These are phyloP conservation scores for Griposia aprilina DNA, from an alignment of 2,888 invertebrate genomes.

Conservation along the genomic window DNA sequence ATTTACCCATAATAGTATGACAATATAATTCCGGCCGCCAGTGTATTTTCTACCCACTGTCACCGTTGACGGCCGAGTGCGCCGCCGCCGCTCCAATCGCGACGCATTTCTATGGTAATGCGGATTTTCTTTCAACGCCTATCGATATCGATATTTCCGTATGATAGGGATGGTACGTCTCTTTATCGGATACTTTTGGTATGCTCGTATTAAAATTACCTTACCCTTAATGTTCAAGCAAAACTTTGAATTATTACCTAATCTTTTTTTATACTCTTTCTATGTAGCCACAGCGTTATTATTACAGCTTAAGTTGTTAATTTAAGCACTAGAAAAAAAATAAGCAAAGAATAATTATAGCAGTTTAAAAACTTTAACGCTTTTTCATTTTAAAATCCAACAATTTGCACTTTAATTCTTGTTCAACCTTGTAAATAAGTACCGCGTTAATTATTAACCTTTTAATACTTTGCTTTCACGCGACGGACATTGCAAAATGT, in stretches of 20 bases:
- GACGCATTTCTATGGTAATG: constrained; percentile 65
- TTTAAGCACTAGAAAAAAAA: neutral
- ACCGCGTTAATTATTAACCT: constrained; percentile 22
- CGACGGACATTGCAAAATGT: constrained; percentile 7
- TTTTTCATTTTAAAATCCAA: neutral
- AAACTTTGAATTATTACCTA: neutral
- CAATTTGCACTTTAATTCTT: constrained; percentile 16
- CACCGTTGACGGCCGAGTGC: constrained; percentile 24
- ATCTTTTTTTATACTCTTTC: neutral
- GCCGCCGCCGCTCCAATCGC: constrained; percentile 16
- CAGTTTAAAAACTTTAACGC: neutral
- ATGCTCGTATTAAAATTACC: neutral
- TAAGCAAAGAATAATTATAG: neutral
- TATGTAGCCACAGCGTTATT: neutral
- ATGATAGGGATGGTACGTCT: constrained; percentile 24
- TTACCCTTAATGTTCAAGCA: neutral
- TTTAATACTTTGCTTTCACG: constrained; percentile 14
- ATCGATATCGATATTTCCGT: constrained; percentile 50
- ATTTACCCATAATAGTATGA: constrained; percentile 24
- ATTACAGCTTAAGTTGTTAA: neutral
- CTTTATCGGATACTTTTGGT: constrained; percentile 11
- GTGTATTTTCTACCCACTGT: constrained; percentile 34
- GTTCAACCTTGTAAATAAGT: constrained; percentile 33
- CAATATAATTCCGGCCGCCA: constrained; percentile 28
- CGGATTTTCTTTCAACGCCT: constrained; percentile 52